Evolutionary conservation across 2,113 vertebrate species (phyloP).

Genomic region (Serinus canaria): DNA sequence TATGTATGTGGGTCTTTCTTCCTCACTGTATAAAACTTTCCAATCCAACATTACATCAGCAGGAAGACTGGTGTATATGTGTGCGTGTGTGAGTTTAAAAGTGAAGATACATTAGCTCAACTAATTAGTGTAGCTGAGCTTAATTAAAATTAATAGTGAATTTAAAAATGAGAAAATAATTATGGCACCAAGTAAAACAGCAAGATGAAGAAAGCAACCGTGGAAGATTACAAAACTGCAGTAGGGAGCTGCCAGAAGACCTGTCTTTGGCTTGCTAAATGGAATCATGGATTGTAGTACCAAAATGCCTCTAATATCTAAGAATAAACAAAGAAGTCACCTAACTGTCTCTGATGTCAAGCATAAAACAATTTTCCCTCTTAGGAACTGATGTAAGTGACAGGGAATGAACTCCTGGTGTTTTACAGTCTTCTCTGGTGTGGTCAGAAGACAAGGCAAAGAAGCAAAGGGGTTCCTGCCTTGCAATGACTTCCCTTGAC

Average conservation of each 20-base stretch:
- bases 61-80: not conserved
- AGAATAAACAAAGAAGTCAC: not conserved
- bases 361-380: not conserved
- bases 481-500: not conserved
- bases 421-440: not conserved
- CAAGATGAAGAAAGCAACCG: constrained; percentile 5
- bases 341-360: not conserved
- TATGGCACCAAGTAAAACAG: not conserved
- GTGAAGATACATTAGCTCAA: constrained; percentile 25
- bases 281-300: not conserved
- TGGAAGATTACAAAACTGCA: not conserved
- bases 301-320: not conserved
- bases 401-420: not conserved
- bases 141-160: constrained; percentile 64
- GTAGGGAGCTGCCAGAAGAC: not conserved
- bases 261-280: not conserved
- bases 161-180: constrained; percentile 53
- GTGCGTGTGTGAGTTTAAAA: not conserved
- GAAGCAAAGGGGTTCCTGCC: not conserved
- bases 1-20: not conserved
- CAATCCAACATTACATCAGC: not conserved
- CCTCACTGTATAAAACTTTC: not conserved
- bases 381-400: not conserved
- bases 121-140: constrained; percentile 42
- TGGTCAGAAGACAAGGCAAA: not conserved